Percentiles rank a stretch among this genome's conserved stretches.
These are phyloP conservation scores for Meloe dianella DNA, from an alignment of 2,888 invertebrate genomes.

Conservation along the genomic window DNA sequence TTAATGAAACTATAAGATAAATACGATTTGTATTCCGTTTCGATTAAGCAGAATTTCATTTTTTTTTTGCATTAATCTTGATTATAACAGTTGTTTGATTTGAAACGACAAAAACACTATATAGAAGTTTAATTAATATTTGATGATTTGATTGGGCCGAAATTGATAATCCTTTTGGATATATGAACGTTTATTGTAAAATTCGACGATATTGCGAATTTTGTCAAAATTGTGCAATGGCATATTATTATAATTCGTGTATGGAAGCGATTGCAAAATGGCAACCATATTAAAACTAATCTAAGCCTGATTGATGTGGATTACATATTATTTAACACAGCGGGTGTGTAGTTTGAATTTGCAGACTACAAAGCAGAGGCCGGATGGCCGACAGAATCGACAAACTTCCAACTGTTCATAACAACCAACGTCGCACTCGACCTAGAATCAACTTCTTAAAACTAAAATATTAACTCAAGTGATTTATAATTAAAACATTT, in stretches of 20 bases:
- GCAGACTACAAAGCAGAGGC: conserved; percentile 41
- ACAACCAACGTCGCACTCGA: conserved; percentile 35
- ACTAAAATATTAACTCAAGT: conserved; percentile 7
- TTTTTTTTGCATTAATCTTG: background rate
- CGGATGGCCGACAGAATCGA: conserved; percentile 41
- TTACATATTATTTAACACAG: conserved; percentile 49
- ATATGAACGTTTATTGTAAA: background rate
- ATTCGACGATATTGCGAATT: background rate
- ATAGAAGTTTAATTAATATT: background rate
- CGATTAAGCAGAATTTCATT: too few species aligned
- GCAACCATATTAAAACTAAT: conserved; percentile 49
- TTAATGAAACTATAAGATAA: background rate
- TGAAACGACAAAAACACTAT: background rate
- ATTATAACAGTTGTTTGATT: background rate
- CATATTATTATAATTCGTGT: conserved; percentile 14
- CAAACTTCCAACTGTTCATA: conserved; percentile 38
- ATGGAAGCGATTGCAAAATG: conserved; percentile 30
- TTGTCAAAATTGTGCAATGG: background rate
- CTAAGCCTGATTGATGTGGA: conserved; percentile 51
- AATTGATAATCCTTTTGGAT: too few species aligned
- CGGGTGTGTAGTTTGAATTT: conserved; percentile 41
- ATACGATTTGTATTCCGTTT: background rate
- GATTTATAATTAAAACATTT: conserved; percentile 11
- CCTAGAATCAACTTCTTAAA: conserved; percentile 30
- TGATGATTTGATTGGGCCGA: too few species aligned